These are phyloP conservation scores for Onychostruthus taczanowskii DNA, from an alignment of 2,113 vertebrate species.

Conservation along the genomic window DNA sequence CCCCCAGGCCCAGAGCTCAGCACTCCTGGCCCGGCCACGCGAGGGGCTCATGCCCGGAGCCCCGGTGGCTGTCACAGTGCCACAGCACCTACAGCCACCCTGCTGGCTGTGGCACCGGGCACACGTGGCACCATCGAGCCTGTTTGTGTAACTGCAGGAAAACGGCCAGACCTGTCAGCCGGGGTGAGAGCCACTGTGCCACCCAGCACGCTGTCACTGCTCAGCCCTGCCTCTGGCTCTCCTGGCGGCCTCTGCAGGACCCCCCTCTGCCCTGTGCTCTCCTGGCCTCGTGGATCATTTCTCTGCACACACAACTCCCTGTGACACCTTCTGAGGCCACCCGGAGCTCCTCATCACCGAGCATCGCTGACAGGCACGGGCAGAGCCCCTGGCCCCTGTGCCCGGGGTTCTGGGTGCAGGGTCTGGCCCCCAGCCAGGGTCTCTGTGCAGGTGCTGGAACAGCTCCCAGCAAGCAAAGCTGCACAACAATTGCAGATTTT, in stretches of 20 bases:
- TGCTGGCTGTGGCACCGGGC: background rate
- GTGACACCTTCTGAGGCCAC: background rate
- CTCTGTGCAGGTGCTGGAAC: background rate
- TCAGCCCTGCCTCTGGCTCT: background rate
- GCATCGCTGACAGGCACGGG: background rate
- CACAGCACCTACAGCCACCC: background rate
- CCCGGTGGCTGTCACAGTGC: background rate
- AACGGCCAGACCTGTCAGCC: rapidly evolving
- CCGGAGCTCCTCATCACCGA: background rate
- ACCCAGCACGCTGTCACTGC: rapidly evolving
- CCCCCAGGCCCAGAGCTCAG: background rate
- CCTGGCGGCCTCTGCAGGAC: background rate
- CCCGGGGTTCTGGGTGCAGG: rapidly evolving
- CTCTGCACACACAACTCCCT: background rate
- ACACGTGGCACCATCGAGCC: rapidly evolving
- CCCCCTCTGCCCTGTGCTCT: background rate
- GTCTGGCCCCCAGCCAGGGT: background rate
- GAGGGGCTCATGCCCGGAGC: background rate
- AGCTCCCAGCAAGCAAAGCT: background rate
- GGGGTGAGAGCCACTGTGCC: rapidly evolving
- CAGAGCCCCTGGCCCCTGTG: background rate
- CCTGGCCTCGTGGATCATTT: rapidly evolving
- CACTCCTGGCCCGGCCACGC: rapidly evolving
- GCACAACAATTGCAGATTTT: background rate
- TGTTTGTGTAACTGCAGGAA: too few species aligned